Conservation (phyloP, 2,113 vertebrate species). For the Triplophysa rosa region DNA sequence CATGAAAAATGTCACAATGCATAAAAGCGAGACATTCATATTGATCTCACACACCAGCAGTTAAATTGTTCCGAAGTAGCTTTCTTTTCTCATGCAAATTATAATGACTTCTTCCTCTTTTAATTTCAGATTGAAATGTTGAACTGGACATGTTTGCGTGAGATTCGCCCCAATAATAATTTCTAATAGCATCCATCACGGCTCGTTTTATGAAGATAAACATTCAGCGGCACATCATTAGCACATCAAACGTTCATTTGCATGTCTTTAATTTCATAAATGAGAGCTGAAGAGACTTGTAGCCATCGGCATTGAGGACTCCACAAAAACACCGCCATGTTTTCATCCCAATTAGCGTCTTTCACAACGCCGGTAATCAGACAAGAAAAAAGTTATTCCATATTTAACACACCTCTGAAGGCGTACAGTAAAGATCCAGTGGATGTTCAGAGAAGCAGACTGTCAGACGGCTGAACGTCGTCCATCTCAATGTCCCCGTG, state of each 20-base stretch:
- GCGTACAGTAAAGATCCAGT: neutral
- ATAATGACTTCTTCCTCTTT: neutral
- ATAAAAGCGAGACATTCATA: no score
- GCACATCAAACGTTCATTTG: conserved; percentile 19
- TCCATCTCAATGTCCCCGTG: neutral
- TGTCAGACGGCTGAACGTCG: neutral
- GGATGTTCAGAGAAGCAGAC: neutral
- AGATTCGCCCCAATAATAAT: neutral
- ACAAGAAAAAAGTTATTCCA: neutral
- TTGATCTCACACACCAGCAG: no score
- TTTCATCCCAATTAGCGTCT: conserved; percentile 12
- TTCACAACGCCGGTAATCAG: neutral
- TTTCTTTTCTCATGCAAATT: neutral
- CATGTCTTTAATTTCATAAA: conserved; percentile 15
- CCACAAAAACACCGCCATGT: neutral
- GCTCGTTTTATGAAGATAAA: conserved; percentile 6
- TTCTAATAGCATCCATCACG: neutral
- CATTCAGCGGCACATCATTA: neutral
- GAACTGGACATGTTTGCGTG: neutral
- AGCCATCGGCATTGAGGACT: no score
- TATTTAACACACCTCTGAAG: neutral
- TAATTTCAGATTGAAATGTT: neutral
- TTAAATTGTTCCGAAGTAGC: neutral
- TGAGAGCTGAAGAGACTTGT: neutral
- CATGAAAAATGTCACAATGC: no score